These are phyloP conservation scores for Caenorhabditis sp. DNA, from an alignment of 2,888 invertebrate species.

Conservation along the genomic window DNA sequence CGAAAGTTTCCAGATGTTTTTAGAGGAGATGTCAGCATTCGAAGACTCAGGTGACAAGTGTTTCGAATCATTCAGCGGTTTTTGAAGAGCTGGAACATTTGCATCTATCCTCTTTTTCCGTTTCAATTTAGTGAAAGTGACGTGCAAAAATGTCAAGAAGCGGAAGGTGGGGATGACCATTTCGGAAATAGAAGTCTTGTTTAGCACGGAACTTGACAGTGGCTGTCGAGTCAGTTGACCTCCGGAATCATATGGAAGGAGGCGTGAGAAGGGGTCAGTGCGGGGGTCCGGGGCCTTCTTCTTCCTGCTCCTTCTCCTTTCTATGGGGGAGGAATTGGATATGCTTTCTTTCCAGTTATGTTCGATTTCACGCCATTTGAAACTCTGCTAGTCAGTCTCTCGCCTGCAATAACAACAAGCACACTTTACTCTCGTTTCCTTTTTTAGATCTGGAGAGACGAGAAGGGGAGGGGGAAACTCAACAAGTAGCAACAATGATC, in stretches of 20 bases:
- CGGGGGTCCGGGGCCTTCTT: not conserved
- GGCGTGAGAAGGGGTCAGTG: not conserved
- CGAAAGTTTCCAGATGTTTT: constrained; percentile 6
- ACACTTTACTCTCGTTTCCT: constrained; percentile 11
- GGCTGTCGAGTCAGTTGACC: not conserved
- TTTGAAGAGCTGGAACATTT: too few relatives aligned
- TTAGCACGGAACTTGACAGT: constrained; percentile 32
- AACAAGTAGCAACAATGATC: constrained; percentile 4
- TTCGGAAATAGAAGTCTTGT: constrained; percentile 29
- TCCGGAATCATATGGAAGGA: not conserved
- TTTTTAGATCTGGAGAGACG: not conserved
- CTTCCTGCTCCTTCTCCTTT: constrained; percentile 31
- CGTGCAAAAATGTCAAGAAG: constrained; percentile 17
- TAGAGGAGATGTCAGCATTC: constrained; percentile 1
- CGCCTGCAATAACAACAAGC: constrained; percentile 22
- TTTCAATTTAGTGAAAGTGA: constrained; percentile 29
- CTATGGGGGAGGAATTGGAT: constrained; percentile 25
- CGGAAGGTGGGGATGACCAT: not conserved
- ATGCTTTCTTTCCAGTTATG: constrained; percentile 13
- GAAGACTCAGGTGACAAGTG: constrained; percentile 24
- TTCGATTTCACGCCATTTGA: constrained; percentile 54
- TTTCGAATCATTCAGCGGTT: not conserved
- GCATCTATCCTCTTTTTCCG: constrained; percentile 2
- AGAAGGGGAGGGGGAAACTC: not conserved
- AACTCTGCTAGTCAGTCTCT: constrained; percentile 19